Base-by-base conservation (phyloP, 37 sponge, comb jelly and placozoan genomes). In the Aphrocallistes beatrix region DNA sequence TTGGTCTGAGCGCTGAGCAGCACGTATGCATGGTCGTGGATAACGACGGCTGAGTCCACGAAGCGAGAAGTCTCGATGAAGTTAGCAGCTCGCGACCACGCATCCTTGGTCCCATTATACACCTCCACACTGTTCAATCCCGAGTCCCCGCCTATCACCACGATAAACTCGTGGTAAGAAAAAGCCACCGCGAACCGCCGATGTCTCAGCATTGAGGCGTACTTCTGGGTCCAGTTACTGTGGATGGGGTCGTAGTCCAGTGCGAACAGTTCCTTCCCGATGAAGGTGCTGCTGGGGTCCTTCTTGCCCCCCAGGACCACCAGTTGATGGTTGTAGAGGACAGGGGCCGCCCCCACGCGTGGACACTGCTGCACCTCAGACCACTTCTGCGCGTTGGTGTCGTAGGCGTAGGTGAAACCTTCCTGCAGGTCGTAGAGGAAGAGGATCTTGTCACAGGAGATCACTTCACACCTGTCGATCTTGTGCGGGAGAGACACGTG, bases 271-370 rank as follows among this genome's bases (percentile, higher is more conserved):
- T 60, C 75, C 75, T 60, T 60, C 75, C 75, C 75, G 34, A 60
- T 60, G 75, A 60, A 60, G 75, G 75, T 60, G n/a, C 75, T 32
- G 75, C 75, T 60, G 34, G 75, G 75, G 75, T 60, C 75, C 21
- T 60, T 60, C 21, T 60, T 60, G 34, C 75, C 75, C 34, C 75
- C 75, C 25, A 60, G 75, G 3, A 60, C 75, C 34, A 60, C 75
- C 34, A 60, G 75, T 30, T 60, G 75, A 30, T 60, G 10, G 32
- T 60, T 60, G 75, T 60, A 60, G 75, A 60, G 34, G 8, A 60
- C 75, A 60, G 75, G 75, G 34, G 75, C 75, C 6, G 75, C 75
- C 25, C 75, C 75, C 34, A 60, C 75, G 3, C 75, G 75, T 3
- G 75, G 75, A 60, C 75, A 60, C 75, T 60, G 75, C 34, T 19